Evolutionary conservation across 2,113 vertebrate species (phyloP), one percentile per base, ranked within the genome.

Genomic region (Corydoras maculifer): DNA sequence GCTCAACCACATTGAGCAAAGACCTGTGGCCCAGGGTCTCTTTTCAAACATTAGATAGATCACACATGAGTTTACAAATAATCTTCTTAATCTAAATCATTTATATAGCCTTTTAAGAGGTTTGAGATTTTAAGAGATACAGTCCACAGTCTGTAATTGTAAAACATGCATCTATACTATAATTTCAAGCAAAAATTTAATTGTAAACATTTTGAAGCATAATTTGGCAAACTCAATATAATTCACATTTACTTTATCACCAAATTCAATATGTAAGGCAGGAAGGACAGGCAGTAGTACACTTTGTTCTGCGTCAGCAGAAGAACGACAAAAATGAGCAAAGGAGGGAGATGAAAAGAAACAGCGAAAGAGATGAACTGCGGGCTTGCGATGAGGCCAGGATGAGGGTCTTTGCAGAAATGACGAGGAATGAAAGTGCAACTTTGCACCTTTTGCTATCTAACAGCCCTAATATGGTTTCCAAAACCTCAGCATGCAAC

Each of bases 341-440:
- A 58, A 18, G 15, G 63, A 12, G 55, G 48, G 35, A 50, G 8
- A 50, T 30, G 9, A 14, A 53, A 30, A 32, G 14, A 53, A 18
- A 18, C 32, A 70, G 14, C n/a, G 13, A 8, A 55, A 1, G 25
- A 43, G 60, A 65, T 57, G 58, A 14, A 57, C 29, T 73, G 73
- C 70, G 61, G 69, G 18, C 63, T 59, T 75, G 63, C 48, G 55
- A 53, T 35, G 18, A 71, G 59, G 72, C 49, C 55, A 72, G 51
- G 18, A 30, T 14, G 53, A 73, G 77, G 77, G 77, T 75, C 77
- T 73, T 76, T 72, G 74, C 69, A 79, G 70, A 75, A 79, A 76
- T 73, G 66, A 76, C 43, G 62, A 75, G 72, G 72, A 74, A 77
- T 74, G 62, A 75, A 78, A 68, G 59, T 60, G 55, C 69, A 78